Evolutionary conservation across 92 coral and sea anemone species (phyloP).

Genomic region (Porites divaricata): DNA sequence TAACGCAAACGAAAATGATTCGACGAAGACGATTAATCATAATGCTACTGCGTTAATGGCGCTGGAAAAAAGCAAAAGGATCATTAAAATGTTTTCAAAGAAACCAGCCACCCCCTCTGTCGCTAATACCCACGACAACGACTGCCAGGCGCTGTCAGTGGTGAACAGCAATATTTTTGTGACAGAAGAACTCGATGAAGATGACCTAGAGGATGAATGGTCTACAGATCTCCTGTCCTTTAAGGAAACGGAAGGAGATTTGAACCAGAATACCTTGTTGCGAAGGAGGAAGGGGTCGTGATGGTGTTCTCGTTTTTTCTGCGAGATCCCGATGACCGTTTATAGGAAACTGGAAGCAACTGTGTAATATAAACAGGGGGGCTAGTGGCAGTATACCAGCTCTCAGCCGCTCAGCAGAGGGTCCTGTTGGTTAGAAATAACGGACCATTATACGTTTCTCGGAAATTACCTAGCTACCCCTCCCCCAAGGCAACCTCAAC

Average conservation of each 20-base stretch:
- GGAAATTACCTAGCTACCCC: too few species aligned
- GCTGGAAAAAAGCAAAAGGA: conserved; percentile 35
- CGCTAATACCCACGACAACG: neutral
- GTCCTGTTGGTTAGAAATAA: too few species aligned
- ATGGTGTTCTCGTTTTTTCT: neutral
- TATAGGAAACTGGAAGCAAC: neutral
- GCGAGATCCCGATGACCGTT: neutral
- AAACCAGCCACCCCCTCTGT: conserved; percentile 24
- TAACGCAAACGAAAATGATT: neutral
- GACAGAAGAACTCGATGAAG: conserved; percentile 77
- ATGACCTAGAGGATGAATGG: conserved; percentile 83
- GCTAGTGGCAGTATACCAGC: too few species aligned
- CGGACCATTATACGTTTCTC: too few species aligned
- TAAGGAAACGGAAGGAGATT: neutral
- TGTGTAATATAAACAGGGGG: too few species aligned
- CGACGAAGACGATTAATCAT: neutral
- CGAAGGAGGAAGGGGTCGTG: conserved; percentile 1
- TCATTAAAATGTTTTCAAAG: conserved; percentile 39
- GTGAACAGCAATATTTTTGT: conserved; percentile 51
- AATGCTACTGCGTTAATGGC: neutral
- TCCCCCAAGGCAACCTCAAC: too few species aligned
- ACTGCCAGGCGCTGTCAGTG: neutral
- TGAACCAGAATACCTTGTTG: neutral
- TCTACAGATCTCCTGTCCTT: conserved; percentile 27
- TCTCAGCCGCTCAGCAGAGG: too few species aligned